These are phyloP conservation scores for Schlechtendalia chinensis DNA, from an alignment of 1,140 invertebrate species.

Conservation along the genomic window DNA sequence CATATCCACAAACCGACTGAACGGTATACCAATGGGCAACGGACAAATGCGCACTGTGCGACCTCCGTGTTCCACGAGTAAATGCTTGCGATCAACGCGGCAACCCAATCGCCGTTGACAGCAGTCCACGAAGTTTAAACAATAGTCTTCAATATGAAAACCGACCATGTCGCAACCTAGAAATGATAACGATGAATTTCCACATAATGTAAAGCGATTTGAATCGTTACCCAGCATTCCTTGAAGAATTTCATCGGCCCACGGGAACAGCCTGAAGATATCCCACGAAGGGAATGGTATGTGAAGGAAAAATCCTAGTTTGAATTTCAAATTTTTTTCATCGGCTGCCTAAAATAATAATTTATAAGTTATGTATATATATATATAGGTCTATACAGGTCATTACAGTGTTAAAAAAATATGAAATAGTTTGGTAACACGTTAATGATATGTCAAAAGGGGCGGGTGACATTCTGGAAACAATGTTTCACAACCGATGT, in stretches of 20 bases:
- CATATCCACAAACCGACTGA: constrained; percentile 78
- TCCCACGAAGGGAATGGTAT: constrained; percentile 91
- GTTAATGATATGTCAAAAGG: background rate
- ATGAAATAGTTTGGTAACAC: background rate
- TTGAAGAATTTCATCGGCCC: constrained; percentile 85
- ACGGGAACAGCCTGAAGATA: constrained; percentile 82
- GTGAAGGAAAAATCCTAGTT: constrained; percentile 85
- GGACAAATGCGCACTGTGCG: constrained; percentile 77
- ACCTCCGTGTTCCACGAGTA: constrained; percentile 80
- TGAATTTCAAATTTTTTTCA: constrained; percentile 73
- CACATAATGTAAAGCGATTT: no score
- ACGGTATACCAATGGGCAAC: constrained; percentile 83
- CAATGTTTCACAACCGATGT: no score
- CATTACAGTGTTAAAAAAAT: background rate
- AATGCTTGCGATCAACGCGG: constrained; percentile 80
- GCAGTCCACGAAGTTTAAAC: constrained; percentile 86
- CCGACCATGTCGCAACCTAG: constrained; percentile 85
- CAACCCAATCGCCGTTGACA: constrained; percentile 82
- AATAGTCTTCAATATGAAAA: constrained; percentile 88
- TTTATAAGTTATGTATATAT: background rate
- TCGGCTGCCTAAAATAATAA: constrained; percentile 64
- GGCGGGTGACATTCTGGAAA: no score
- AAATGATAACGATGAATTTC: background rate
- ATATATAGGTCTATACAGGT: background rate
- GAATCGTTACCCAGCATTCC: constrained; percentile 68